A percentile compares a stretch with the other conserved stretches of the same genome.
Conservation (phyloP, 2,113 vertebrate species). For the Picathartes gymnocephalus region DNA sequence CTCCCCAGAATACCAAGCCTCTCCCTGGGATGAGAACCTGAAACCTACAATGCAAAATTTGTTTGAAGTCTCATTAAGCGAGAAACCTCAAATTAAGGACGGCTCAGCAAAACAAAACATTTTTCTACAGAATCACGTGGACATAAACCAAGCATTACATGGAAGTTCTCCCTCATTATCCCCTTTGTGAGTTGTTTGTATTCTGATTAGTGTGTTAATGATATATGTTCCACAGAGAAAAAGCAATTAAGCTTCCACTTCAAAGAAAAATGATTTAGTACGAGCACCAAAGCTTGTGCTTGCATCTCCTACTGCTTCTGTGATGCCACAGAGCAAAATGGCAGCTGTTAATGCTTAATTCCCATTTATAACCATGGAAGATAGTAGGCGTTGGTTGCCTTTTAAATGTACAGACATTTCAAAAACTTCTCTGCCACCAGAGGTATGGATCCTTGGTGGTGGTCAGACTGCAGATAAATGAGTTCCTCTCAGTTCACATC, state of each 20-base stretch:
- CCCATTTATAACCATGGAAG: neutral
- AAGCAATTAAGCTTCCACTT: constrained; percentile 45
- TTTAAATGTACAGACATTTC: neutral
- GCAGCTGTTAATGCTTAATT: neutral
- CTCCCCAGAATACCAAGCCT: neutral
- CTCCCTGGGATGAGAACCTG: constrained; percentile 46
- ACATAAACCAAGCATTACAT: constrained; percentile 5
- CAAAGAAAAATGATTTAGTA: constrained; percentile 27
- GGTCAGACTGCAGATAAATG: neutral
- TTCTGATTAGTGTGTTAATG: constrained; percentile 10
- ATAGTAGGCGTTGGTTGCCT: neutral
- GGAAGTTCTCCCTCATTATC: constrained; percentile 39
- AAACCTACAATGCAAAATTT: constrained; percentile 48
- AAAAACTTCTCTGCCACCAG: neutral
- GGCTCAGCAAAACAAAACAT: constrained; percentile 57
- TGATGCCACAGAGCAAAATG: neutral
- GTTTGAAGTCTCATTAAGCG: constrained; percentile 56
- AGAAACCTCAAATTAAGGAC: constrained; percentile 50
- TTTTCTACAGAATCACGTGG: constrained; percentile 13
- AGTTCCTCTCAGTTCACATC: neutral
- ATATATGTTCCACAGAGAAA: constrained; percentile 25
- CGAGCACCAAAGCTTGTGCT: neutral
- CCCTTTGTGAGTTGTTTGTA: constrained; percentile 1
- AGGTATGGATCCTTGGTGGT: neutral
- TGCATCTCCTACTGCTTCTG: neutral